Percentiles rank a stretch among this genome's conserved stretches.
Conservation (phyloP, 23 tunicate genomes). For the Pegea sp. region DNA sequence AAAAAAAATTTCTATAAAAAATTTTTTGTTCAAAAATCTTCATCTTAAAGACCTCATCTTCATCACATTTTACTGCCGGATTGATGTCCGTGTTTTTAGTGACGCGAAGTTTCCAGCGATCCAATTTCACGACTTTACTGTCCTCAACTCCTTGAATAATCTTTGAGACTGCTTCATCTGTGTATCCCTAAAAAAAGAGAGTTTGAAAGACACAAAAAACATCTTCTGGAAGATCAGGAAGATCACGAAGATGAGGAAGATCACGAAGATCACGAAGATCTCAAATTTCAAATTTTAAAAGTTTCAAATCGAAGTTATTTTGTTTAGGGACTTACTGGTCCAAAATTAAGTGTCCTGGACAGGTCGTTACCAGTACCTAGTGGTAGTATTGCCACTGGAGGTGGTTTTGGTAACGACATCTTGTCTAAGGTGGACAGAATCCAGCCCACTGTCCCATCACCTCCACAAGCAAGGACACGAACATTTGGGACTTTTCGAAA, state of each 20-base stretch:
- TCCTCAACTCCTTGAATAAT: slow-evolving; percentile 80
- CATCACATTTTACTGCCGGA: slow-evolving; percentile 5
- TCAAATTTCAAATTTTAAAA: too few relatives aligned
- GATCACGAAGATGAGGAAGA: too few relatives aligned
- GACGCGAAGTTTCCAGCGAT: slow-evolving; percentile 78
- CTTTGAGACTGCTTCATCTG: slow-evolving; percentile 68
- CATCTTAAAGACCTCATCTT: slow-evolving; percentile 32
- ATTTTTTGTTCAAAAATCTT: too few relatives aligned
- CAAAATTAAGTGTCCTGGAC: slow-evolving; percentile 80
- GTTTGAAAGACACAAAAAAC: too few relatives aligned
- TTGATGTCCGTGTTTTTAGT: slow-evolving; percentile 23
- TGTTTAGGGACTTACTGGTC: slow-evolving; percentile 34
- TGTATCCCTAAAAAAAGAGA: too few relatives aligned
- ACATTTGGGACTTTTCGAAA: slow-evolving; percentile 90
- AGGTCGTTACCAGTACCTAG: slow-evolving; percentile 96
- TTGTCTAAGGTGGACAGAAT: slow-evolving; percentile 61
- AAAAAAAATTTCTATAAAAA: too few relatives aligned
- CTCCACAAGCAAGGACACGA: slow-evolving; percentile 82
- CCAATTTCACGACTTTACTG: slow-evolving; percentile 50
- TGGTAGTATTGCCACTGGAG: slow-evolving; percentile 92
- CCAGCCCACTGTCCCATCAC: slow-evolving; percentile 98
- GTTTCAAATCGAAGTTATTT: too few relatives aligned
- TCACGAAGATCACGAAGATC: too few relatives aligned
- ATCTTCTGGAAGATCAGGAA: too few relatives aligned
- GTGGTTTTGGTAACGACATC: slow-evolving; percentile 26